Percentiles rank a stretch among this genome's conserved stretches.
Conservation (phyloP, 1,140 invertebrate genomes). For the Lithobius niger region DNA sequence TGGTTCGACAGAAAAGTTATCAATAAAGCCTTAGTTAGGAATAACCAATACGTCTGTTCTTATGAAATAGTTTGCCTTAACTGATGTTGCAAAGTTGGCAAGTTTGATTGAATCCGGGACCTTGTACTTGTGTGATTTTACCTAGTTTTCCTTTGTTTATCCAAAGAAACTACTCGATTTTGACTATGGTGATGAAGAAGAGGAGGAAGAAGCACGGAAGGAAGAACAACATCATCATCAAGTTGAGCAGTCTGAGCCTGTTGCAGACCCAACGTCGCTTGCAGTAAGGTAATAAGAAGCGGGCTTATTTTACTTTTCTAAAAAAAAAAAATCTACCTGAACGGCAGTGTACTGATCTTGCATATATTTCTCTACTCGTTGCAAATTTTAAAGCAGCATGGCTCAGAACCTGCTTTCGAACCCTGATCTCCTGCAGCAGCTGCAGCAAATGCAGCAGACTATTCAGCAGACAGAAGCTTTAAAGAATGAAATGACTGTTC, state of each 20-base stretch:
- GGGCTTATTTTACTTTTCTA: background rate
- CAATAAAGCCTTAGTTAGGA: too few species aligned
- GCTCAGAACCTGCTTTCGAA: conserved; percentile 47
- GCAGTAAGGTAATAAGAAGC: background rate
- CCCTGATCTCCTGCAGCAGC: conserved; percentile 52
- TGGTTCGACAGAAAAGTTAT: too few species aligned
- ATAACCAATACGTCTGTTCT: background rate
- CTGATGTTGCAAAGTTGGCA: too few species aligned
- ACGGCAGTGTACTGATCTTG: too few species aligned
- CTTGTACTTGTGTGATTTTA: too few species aligned
- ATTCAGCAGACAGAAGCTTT: conserved; percentile 41
- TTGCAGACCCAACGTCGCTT: background rate
- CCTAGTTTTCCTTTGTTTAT: background rate
- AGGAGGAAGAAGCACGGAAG: conserved; percentile 40
- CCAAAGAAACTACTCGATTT: conserved; percentile 58
- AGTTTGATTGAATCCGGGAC: too few species aligned
- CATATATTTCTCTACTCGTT: background rate
- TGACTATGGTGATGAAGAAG: conserved; percentile 70
- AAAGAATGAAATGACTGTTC: conserved; percentile 23
- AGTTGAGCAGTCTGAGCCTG: conserved; percentile 4
- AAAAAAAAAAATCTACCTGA: background rate
- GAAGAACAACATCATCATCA: conserved; percentile 13
- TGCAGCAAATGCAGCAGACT: conserved; percentile 38
- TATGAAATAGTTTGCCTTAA: too few species aligned
- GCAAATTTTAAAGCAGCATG: conserved; percentile 23